Percentiles rank a stretch among this genome's conserved stretches.
phyloP scores from a whole-genome alignment of 2,888 invertebrate genomes.

The Danaus chrysippus region DNA sequence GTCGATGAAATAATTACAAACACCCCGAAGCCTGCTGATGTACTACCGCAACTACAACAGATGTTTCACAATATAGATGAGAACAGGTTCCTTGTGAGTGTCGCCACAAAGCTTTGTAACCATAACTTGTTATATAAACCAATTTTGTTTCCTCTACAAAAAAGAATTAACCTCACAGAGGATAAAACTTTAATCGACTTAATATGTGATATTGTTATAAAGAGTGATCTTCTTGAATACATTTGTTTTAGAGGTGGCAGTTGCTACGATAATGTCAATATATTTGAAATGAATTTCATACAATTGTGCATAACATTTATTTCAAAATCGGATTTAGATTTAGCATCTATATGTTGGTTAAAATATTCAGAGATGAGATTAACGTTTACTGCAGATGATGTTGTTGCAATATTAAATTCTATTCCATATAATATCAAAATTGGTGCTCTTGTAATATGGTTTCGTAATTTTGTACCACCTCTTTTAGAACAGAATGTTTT shows the following conservation, averaged over 20 bases:
- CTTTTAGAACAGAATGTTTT: constrained; percentile 68
- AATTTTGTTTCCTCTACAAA: constrained; percentile 58
- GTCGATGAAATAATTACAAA: constrained; percentile 34
- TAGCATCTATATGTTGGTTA: constrained; percentile 70
- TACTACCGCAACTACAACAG: constrained; percentile 45
- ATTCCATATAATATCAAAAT: constrained; percentile 67
- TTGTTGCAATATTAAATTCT: constrained; percentile 58
- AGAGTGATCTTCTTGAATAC: constrained; percentile 67
- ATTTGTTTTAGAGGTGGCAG: constrained; percentile 59
- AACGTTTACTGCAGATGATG: constrained; percentile 45
- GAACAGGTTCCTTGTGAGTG: constrained; percentile 47
- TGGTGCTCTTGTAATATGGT: constrained; percentile 66
- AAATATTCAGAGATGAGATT: constrained; percentile 62
- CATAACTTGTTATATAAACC: constrained; percentile 53
- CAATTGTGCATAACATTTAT: constrained; percentile 61
- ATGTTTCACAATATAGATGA: constrained; percentile 60
- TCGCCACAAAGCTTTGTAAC: constrained; percentile 50
- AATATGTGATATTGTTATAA: constrained; percentile 56
- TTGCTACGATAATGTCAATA: constrained; percentile 50
- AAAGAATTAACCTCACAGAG: constrained; percentile 46
- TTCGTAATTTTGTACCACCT: constrained; percentile 65
- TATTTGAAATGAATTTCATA: constrained; percentile 54
- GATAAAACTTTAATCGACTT: constrained; percentile 40
- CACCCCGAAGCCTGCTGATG: constrained; percentile 35
- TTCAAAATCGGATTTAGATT: constrained; percentile 63